These are phyloP conservation scores for Labia minor DNA, from an alignment of 2,888 invertebrate genomes.

Conservation along the genomic window DNA sequence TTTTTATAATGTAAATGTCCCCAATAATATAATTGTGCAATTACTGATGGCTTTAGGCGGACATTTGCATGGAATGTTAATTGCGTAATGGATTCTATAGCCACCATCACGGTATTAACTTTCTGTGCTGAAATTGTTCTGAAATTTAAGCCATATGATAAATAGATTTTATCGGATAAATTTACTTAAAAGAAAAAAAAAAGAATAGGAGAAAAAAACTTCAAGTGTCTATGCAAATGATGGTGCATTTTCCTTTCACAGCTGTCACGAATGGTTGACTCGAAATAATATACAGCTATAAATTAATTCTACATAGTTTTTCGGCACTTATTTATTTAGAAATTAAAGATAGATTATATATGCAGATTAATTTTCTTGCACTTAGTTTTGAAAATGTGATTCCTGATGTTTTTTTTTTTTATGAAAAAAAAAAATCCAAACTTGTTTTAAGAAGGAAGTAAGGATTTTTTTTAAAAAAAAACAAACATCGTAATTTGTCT, in stretches of 20 bases:
- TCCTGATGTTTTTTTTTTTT: neutral
- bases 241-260: neutral
- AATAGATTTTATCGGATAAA: slow-evolving; percentile 1
- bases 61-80: neutral
- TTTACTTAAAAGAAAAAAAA: neutral
- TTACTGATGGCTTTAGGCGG: neutral
- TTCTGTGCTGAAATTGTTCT: neutral
- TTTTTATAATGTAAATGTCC: neutral
- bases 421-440: neutral
- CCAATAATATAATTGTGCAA: neutral
- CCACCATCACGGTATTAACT: neutral
- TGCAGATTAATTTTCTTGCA: neutral
- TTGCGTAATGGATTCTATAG: neutral
- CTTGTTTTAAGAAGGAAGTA: neutral
- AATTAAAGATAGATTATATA: neutral
- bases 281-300: neutral
- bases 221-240: neutral
- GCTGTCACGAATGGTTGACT: neutral
- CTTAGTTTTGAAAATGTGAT: neutral
- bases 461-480: too few relatives aligned
- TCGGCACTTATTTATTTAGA: neutral
- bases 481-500: too few relatives aligned
- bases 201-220: too few relatives aligned
- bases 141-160: neutral
- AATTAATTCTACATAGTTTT: neutral